phyloP scores from a whole-genome alignment of 2,113 vertebrate species.

The Notothenia rossii region DNA sequence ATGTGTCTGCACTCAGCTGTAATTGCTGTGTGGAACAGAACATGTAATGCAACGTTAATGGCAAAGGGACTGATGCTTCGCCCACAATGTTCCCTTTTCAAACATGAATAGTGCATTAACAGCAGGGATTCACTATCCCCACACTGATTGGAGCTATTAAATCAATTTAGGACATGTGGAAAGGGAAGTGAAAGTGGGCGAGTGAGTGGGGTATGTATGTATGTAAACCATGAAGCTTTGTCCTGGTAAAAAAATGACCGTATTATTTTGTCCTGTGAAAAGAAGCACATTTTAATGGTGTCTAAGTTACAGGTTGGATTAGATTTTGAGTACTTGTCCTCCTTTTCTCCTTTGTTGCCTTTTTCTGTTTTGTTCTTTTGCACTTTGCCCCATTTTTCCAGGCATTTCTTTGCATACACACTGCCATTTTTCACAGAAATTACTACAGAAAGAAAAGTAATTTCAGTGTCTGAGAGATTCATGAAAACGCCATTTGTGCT shows the following conservation, averaged over 20 bases:
- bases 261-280: constrained; percentile 43
- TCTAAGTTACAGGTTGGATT: constrained; percentile 63
- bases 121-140: constrained; percentile 54
- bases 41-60: constrained; percentile 72
- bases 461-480: constrained; percentile 56
- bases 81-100: constrained; percentile 54
- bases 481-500: constrained; percentile 59
- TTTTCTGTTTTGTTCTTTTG: constrained; percentile 17
- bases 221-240: constrained; percentile 47
- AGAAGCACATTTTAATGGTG: constrained; percentile 52
- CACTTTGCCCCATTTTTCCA: constrained; percentile 34
- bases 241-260: constrained; percentile 41
- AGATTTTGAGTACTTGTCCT: constrained; percentile 49
- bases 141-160: constrained; percentile 74
- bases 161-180: constrained; percentile 70
- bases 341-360: constrained; percentile 8
- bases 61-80: constrained; percentile 54
- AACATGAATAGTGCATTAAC: constrained; percentile 71
- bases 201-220: constrained; percentile 58
- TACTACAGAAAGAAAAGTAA: constrained; percentile 43
- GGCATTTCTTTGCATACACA: constrained; percentile 30
- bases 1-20: constrained; percentile 53
- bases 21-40: constrained; percentile 60
- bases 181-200: constrained; percentile 45
- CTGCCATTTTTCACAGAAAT: constrained; percentile 52